Evolutionary conservation across 2,797 vertebrate species (phyloP), one percentile per base, ranked within the genome.

Genomic region (Xiphophorus birchmanni): DNA sequence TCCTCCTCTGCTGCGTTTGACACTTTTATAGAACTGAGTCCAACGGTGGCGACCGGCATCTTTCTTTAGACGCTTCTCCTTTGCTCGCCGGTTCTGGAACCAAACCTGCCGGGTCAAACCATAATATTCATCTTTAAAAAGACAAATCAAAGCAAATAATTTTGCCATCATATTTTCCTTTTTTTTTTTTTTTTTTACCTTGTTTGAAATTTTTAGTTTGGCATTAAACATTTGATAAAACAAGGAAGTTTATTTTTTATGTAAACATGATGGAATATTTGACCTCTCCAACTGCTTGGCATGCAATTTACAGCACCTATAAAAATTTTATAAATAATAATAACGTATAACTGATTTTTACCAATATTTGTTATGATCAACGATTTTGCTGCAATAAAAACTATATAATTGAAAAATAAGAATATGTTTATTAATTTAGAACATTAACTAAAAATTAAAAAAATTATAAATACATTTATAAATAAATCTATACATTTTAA

Each of bases 81-180:
- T 99, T 67, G 98, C 98, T 85, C 98, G 93, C 50, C 98, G 94
- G 95, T 99, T 99, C 95, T 99, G 98, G 93, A 99, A 99, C 98
- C 98, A 99, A 47, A 99, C 98, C 98, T 99, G 94, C 74, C 13
- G 79, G 44, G 82, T 29, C 84, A 1, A 56, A 60, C 32, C 3
- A 65, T 23, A 65, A 73, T 2, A n/a, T n/a, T 26, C 26, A 71
- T 15, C 11, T 71, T 45, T 45, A 45, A 26, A 69, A 17, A 3
- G 5, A 26, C 8, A 67, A 23, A 40, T 2, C 2, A 1, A 21
- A 37, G 29, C 17, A 65, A 45, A 37, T 65, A 65, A 65, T 3
- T 37, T 65, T 11, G 21, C 35, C 6, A 65, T 23, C 8, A 67
- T 67, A 40, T 40, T 40, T 35, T 52, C 2, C 2, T 35, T 17